Base-by-base conservation (phyloP, 2,888 invertebrate genomes). In the Gymnosoma rotundatum region DNA sequence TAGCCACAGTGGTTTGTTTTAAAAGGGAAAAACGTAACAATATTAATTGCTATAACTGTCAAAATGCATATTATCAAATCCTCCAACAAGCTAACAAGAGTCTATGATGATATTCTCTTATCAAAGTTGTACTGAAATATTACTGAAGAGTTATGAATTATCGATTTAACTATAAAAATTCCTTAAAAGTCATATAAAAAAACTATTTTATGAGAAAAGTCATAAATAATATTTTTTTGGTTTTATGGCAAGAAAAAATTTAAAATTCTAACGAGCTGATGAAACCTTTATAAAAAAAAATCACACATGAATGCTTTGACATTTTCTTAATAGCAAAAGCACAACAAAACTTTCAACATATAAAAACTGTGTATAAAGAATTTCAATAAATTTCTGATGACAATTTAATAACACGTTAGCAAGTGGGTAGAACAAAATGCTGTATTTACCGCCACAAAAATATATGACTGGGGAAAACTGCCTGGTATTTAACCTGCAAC, bases 301-400 rank as follows among this genome's bases (percentile, higher is more conserved):
- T 61, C 58, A 61, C n/a, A n/a, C n/a, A n/a, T 45, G 16, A 78
- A 69, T 70, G 45, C 52, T 69, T 74, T 36, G 9, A 70, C 32
- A 58, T 63, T 54, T 72, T 36, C 63, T 78, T 72, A 18, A 66
- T 54, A 20, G 6, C 36, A 32, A 9, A 32, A 36, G 56, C 69
- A 32, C 21, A 61, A 67, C 61, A 38, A 50, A 32, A 18, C 32
- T 36, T 60, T 0, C 14, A 32, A 32, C 32, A 6, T 6, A 32
- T 32, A 32, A 25, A 32, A 48, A 12, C 56, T 36, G 52, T 14
- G 63, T 76, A 52, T 45, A 25, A 81, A 78, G 80, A 81, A 84
- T 84, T 84, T 84, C 83, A 73, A 80, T 84, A 84, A 84, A 80
- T 76, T 83, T 80, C 76, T 83, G 83, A 83, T 84, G 83, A 80